phyloP scores from a whole-genome alignment of 2,797 vertebrate genomes.

The Emys orbicularis region DNA sequence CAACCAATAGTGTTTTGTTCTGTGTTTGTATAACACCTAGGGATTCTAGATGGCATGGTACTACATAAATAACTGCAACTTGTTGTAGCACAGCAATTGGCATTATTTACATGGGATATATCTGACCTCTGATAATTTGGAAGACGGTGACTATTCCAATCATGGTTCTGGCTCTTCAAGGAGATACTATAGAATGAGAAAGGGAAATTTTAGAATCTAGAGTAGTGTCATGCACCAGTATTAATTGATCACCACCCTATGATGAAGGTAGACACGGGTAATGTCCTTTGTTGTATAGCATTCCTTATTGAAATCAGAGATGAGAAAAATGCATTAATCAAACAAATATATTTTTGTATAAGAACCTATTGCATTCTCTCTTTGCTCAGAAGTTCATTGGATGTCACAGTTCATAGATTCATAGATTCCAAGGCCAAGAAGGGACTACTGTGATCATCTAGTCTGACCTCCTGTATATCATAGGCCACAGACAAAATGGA shows the following conservation, averaged over 20 bases:
- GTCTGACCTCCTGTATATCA: no score
- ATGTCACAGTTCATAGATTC: no score
- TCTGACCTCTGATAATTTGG: background rate
- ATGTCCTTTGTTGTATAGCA: background rate
- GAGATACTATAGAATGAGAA: slow-evolving; percentile 42
- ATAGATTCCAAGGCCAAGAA: no score
- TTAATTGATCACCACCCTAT: background rate
- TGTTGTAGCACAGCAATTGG: slow-evolving; percentile 6
- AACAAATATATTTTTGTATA: background rate
- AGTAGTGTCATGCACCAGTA: background rate
- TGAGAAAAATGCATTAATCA: background rate
- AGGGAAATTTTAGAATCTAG: slow-evolving; percentile 11
- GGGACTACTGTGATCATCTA: no score
- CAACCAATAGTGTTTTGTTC: slow-evolving; percentile 6
- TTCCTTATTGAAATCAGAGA: background rate
- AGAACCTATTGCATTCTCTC: background rate
- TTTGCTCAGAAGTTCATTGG: background rate
- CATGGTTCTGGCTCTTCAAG: slow-evolving; percentile 31
- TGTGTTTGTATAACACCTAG: background rate
- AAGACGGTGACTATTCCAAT: slow-evolving; percentile 17
- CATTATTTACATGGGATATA: background rate
- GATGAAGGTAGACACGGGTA: background rate
- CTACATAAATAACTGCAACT: background rate
- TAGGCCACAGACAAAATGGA: no score
- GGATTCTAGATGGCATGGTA: background rate